Percentiles rank a stretch among this genome's conserved stretches.
Evolutionary conservation across 2,797 vertebrate species (phyloP).

Genomic region (Sebastes cheni): DNA sequence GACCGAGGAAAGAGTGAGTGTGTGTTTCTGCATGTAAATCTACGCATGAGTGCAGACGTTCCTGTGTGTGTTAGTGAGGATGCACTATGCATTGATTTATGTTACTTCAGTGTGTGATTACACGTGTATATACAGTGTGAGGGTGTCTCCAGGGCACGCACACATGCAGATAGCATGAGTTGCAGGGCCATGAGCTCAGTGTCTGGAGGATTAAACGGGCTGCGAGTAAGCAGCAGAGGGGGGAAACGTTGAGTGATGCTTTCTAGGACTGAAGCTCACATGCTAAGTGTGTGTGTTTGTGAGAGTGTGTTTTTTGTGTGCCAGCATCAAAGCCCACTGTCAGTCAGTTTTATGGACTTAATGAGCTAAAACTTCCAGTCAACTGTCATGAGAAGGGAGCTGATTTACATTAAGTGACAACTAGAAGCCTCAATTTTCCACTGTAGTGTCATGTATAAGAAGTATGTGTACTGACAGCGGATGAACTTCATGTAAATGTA

Average conservation of each 20-base stretch:
- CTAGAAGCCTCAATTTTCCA: conserved; percentile 16
- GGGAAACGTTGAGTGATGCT: conserved; percentile 61
- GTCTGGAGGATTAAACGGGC: conserved; percentile 56
- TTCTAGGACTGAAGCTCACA: conserved; percentile 45
- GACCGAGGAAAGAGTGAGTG: background rate
- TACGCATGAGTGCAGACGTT: conserved; percentile 3
- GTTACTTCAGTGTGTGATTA: background rate
- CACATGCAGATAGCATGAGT: conserved; percentile 8
- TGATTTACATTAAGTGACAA: conserved; percentile 51
- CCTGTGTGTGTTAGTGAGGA: background rate
- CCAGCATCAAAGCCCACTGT: conserved; percentile 47
- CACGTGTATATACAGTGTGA: background rate
- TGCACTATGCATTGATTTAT: conserved; percentile 24
- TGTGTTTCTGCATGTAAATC: conserved; percentile 14
- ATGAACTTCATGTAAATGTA: conserved; percentile 14
- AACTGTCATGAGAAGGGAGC: conserved; percentile 27
- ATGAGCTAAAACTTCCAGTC: conserved; percentile 47
- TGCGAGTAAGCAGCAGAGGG: conserved; percentile 55
- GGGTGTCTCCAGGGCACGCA: background rate
- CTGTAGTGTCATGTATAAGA: conserved; percentile 10
- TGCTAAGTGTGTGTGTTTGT: conserved; percentile 17
- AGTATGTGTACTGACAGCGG: background rate
- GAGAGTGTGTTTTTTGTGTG: conserved; percentile 13
- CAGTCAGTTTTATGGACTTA: conserved; percentile 60
- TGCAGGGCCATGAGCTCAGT: conserved; percentile 48